Evolutionary conservation across 2,113 vertebrate species (phyloP), one percentile per base, ranked within the genome.

Genomic region (Corvus moneduloides): DNA sequence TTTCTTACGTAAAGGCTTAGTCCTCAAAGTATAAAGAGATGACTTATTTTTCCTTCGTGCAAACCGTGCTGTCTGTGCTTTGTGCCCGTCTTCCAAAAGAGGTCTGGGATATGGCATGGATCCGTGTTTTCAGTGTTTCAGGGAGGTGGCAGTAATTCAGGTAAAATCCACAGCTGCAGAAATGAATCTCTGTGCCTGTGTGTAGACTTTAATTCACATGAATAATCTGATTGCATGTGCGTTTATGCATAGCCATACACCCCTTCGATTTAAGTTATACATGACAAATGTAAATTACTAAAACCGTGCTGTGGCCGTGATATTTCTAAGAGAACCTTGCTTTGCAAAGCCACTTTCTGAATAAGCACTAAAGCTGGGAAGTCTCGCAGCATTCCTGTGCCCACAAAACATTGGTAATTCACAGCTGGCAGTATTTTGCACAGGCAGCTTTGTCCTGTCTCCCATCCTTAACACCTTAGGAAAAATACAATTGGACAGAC

Each of bases 41-140:
- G 13, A 3, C 17, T 0, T 20, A 0, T 26, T 55, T 64, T 49
- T 23, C 16, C 17, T 32, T 18, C 16, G 0, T 5, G 43, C 41
- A 3, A 33, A 3, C 16, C 56, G 2, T 15, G 1, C 44, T 30
- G 26, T 5, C 27, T 8, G 61, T 20, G 4, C n/a, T 7, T 24
- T 3, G 55, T 35, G 44, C 37, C 46, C 6, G 10, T 18, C 12
- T 21, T 15, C 23, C 23, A 0, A 2, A 49, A 13, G 46, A 5
- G 59, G 3, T 11, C 3, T 2, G 8, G 63, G 26, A 0, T 35
- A 1, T 2, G 67, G 13, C 17, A 2, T 0, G 7, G 6, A 0
- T 15, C 1, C 2, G 0, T 14, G 26, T 27, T 39, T 5, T 24
- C 55, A 3, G 49, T 9, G 46, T 32, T 48, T 13, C 3, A 4